Conservation (phyloP, 2,113 vertebrate species). For the Eidolon helvum region DNA sequence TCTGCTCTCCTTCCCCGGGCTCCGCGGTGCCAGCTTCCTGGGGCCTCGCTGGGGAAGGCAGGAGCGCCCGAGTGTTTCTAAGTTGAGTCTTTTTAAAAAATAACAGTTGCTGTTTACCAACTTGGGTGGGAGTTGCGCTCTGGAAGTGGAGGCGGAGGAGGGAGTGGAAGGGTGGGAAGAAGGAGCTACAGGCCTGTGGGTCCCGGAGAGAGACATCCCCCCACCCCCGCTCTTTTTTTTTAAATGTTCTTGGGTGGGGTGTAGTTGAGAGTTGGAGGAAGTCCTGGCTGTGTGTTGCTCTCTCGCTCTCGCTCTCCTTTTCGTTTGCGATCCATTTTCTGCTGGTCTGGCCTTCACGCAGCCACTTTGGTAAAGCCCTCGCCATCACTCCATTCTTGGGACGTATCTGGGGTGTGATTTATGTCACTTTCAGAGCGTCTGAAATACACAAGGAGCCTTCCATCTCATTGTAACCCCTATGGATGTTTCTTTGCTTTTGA, state of each 20-base stretch:
- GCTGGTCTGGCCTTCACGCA: conserved; percentile 52
- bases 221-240: background rate
- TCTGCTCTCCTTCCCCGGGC: conserved; percentile 60
- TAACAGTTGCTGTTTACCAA: conserved; percentile 64
- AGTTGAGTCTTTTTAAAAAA: conserved; percentile 50
- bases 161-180: background rate
- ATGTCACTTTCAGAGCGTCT: conserved; percentile 60
- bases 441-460: conserved; percentile 34
- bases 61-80: conserved; percentile 62
- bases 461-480: conserved; percentile 15
- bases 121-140: conserved; percentile 68
- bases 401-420: background rate
- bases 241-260: conserved; percentile 57
- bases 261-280: conserved; percentile 72
- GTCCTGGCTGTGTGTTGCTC: conserved; percentile 39
- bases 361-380: conserved; percentile 56
- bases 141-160: conserved; percentile 13
- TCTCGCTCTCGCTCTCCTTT: background rate
- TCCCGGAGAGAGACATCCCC: background rate
- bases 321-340: background rate
- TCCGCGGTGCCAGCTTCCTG: background rate
- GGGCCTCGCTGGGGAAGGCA: conserved; percentile 72
- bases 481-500: conserved; percentile 57
- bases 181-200: conserved; percentile 60
- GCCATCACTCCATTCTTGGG: background rate